Base-by-base conservation (phyloP, 2,888 invertebrate genomes). In the Frankliniella intonsa region DNA sequence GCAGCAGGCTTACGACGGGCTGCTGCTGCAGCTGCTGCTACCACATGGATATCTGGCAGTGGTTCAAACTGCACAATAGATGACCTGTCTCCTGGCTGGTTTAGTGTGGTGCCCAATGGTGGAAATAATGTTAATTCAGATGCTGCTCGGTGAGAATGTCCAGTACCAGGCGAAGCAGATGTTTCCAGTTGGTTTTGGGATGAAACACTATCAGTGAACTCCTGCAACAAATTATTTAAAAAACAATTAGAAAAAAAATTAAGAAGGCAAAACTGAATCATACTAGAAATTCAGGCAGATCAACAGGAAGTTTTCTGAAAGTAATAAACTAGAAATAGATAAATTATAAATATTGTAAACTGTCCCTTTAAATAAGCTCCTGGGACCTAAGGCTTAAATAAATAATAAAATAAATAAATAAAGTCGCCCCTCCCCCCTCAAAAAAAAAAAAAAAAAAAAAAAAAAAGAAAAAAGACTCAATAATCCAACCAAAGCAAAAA, bases 111-210 rank as follows among this genome's bases (percentile, higher is more conserved):
- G 83, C 87, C 86, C 82, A 87, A 87, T 83, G 88, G 87, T 83
- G 88, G 87, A 85, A 89, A 88, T 62, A 89, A 87, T 84, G 89
- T 88, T 84, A 89, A 88, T 84, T 89, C 89, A 83, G 69, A 76
- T 76, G 69, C 25, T 12, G 25, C 69, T 10, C 25, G 69, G 10
- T 76, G n/a, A 12, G 69, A 88, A 84, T 88, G 88, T 86, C 88
- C 88, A 82, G 87, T 86, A 80, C 82, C 80, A 19, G 82, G 86
- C 83, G 86, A 85, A 83, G 86, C 86, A 80, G 87, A 86, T 27
- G 86, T 84, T 27, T 86, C 84, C 17, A 87, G 87, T 80, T 86
- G 87, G 81, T 86, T 86, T n/a, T 87, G 87, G 49, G 83, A 83
- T 62, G 82, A 82, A 12, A 80, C 81, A 62, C 87, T 87, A 85